Conservation (phyloP, 2,113 vertebrate species). For the Chelonoidis abingdonii region DNA sequence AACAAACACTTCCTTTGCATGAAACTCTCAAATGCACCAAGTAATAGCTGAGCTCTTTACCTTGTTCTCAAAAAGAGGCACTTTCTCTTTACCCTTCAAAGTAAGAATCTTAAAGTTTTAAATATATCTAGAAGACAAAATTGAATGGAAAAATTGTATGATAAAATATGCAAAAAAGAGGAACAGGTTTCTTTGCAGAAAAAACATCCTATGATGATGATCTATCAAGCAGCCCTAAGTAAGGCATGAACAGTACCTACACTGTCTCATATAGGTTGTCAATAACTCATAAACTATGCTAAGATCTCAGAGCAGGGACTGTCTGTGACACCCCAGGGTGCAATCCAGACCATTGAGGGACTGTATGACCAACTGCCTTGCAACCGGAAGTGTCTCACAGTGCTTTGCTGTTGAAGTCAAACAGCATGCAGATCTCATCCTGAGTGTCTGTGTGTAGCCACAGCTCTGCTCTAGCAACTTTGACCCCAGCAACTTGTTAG, state of each 20-base stretch:
- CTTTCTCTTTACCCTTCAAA: not conserved
- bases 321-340: not conserved
- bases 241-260: not conserved
- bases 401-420: not conserved
- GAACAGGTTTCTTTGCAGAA: not conserved
- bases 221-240: not conserved
- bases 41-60: not conserved
- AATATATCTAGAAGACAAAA: not conserved
- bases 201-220: not conserved
- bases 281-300: not conserved
- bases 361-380: not conserved
- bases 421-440: not conserved
- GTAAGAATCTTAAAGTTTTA: not conserved
- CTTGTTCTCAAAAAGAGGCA: not conserved
- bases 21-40: constrained; percentile 1
- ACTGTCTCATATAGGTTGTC: not conserved
- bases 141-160: not conserved
- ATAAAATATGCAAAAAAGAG: not conserved
- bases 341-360: not conserved
- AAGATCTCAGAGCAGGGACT: not conserved
- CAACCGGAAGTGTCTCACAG: not conserved
- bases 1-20: not conserved
- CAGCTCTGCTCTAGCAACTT: not conserved
- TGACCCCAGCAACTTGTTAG: not conserved
- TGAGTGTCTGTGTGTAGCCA: not conserved